Base-by-base conservation (phyloP, 53 echinoderm and acorn worm species). In the Arbacia lixula region DNA sequence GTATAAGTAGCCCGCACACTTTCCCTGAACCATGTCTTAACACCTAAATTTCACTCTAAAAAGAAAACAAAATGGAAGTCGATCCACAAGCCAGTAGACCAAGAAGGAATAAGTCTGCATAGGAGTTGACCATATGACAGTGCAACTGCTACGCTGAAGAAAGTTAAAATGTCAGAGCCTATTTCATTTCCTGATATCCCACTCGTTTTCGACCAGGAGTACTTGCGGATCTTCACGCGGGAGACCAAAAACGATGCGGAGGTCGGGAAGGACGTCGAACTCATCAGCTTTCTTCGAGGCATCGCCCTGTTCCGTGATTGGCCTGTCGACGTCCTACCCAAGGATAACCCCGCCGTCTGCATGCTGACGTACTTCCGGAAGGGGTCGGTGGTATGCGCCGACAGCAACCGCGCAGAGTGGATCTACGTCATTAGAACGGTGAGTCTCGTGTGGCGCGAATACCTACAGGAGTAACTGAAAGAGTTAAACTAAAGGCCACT, bases 391-490 rank as follows among this genome's bases (percentile, higher is more conserved):
- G 86, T 96, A 39, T 91, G 91, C 52, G 87, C 82, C 22, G 88
- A 96, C 60, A 87, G 85, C 71, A 91, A 87, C 72, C 66, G 72
- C n/a, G 85, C 96, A 6, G 93, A 96, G 22, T 96, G 96, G 96
- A 85, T 96, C 63, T 96, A 90, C 60, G 71, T 96, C 26, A 68
- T 96, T 46, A 96, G 90, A 88, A 85, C 93, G 88, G 96, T 96
- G 62, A 82, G 93, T 83, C n/a, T 11, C 3, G 60, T 14, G 46
- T 14, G n/a, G n/a, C n/a, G n/a, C n/a, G n/a, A n/a, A n/a, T n/a
- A 46, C 14, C 6, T 46, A 46, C 6, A 14, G 14, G 14, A 46
- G 6, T 6, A 46, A 46, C 6, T 10, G 14, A 40, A 26, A 34
- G 42, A 24, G 30, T 12, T 67, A 34, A 28, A 28, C 6, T 4